Conservation (phyloP, 2,113 vertebrate genomes). For the Promerops cafer region DNA sequence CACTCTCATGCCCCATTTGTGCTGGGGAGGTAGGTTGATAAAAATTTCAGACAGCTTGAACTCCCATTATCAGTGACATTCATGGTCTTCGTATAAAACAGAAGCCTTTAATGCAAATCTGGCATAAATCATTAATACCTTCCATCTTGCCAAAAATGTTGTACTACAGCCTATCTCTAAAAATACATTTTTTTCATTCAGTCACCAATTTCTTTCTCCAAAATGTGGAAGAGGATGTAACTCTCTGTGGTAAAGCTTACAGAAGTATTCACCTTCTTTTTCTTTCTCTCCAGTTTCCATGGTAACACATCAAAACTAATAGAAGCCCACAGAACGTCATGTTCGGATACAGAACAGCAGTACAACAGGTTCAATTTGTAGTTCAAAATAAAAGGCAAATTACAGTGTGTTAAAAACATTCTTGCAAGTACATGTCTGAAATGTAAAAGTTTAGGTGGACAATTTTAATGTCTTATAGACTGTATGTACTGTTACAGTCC, state of each 20-base stretch:
- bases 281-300: constrained; percentile 50
- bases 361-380: constrained; percentile 41
- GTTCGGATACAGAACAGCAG: background rate
- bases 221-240: background rate
- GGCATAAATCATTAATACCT: background rate
- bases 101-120: background rate
- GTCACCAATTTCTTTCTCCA: background rate
- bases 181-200: background rate
- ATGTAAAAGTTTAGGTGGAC: background rate
- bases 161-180: background rate
- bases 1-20: background rate
- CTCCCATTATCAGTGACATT: background rate
- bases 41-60: background rate
- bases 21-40: background rate
- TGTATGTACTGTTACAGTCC: background rate
- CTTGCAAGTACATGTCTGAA: constrained; percentile 11
- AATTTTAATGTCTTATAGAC: background rate
- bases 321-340: constrained; percentile 14
- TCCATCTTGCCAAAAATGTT: background rate
- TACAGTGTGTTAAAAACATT: constrained; percentile 3
- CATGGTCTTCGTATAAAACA: background rate
- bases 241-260: background rate
- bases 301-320: constrained; percentile 66
- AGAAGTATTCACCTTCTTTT: background rate
- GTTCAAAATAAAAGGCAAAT: constrained; percentile 54